Evolutionary conservation across 1,140 invertebrate species (phyloP).

Genomic region (Drosophila insularis): DNA sequence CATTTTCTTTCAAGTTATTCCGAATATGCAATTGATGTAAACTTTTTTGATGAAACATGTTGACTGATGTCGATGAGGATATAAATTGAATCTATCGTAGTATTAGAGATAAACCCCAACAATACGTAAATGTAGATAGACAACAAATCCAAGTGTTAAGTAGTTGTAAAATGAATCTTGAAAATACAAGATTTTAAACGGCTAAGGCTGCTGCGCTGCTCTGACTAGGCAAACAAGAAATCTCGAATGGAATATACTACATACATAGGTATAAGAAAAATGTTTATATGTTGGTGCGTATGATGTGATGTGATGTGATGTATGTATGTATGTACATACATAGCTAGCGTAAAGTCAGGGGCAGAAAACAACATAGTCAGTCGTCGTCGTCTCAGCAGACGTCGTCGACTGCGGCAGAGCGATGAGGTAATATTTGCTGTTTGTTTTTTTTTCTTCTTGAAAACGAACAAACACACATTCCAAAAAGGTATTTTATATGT

Average conservation of each 20-base stretch:
- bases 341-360: constrained; percentile 66
- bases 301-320: constrained; percentile 13
- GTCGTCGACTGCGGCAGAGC: constrained; percentile 52
- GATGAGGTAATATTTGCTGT: constrained; percentile 71
- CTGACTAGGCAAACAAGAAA: constrained; percentile 53
- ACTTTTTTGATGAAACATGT: too few species aligned
- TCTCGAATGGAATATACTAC: constrained; percentile 52
- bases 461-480: constrained; percentile 17
- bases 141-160: constrained; percentile 1
- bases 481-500: constrained; percentile 15
- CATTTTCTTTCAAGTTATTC: neutral
- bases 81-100: too few species aligned
- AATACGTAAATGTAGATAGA: neutral
- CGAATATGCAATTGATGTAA: neutral
- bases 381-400: constrained; percentile 4
- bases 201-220: constrained; percentile 17
- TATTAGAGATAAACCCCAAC: neutral
- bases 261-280: constrained; percentile 1
- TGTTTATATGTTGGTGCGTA: constrained; percentile 9
- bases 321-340: neutral
- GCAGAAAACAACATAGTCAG: constrained; percentile 56
- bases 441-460: constrained; percentile 49
- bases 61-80: too few species aligned
- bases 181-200: constrained; percentile 12
- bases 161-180: neutral